phyloP scores from a whole-genome alignment of 2,113 vertebrate genomes.

The Cervus canadensis region DNA sequence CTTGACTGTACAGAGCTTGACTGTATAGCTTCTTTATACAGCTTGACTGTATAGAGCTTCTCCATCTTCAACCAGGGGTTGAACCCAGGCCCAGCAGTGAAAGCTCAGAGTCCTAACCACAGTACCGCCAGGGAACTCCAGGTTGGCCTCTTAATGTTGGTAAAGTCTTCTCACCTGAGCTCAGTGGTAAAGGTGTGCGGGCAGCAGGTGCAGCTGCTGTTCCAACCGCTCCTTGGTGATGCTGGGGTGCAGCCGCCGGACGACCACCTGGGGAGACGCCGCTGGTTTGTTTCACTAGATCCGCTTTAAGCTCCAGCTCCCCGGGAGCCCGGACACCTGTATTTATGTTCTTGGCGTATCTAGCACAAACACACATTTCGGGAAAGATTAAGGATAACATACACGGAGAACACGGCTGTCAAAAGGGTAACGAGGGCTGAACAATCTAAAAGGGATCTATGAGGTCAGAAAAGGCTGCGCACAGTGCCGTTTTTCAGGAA shows the following conservation, averaged over 20 bases:
- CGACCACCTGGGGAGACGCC: slow-evolving; percentile 83
- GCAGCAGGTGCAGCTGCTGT: slow-evolving; percentile 92
- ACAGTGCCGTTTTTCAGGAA: background rate
- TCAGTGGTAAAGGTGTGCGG: slow-evolving; percentile 92
- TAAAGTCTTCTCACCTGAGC: slow-evolving; percentile 84
- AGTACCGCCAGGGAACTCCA: background rate
- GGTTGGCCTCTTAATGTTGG: background rate
- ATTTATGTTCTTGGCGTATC: background rate
- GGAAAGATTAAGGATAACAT: no score
- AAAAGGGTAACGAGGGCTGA: background rate
- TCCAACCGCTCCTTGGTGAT: slow-evolving; percentile 93
- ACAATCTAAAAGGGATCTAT: background rate
- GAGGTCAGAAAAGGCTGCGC: background rate
- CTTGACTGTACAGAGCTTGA: no score
- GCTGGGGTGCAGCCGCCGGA: slow-evolving; percentile 92
- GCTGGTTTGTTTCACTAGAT: background rate
- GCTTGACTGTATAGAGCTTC: no score
- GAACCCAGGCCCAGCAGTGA: background rate
- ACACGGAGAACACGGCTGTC: background rate
- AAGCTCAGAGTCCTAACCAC: background rate
- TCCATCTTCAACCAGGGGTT: background rate
- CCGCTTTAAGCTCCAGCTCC: background rate
- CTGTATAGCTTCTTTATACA: no score
- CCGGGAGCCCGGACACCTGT: background rate
- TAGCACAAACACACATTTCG: background rate